Percentiles rank a stretch among this genome's conserved stretches.
Evolutionary conservation across 2,888 invertebrate species (phyloP).

Genomic region (Yponomeuta plumbellus): DNA sequence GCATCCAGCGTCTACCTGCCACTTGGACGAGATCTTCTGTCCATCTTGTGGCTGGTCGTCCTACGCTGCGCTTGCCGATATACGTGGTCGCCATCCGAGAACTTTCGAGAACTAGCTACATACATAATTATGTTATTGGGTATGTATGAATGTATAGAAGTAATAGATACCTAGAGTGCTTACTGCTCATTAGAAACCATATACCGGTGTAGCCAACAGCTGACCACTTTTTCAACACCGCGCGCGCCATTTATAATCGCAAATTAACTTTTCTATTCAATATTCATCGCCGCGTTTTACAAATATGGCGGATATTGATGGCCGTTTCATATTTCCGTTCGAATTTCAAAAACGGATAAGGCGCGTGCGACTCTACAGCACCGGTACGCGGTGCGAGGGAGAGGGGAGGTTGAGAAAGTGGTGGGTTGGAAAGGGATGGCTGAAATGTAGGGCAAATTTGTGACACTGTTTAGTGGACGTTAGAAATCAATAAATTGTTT

Average conservation of each 20-base stretch:
- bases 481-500: slow-evolving; percentile 8
- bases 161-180: not conserved
- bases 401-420: slow-evolving; percentile 15
- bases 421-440: slow-evolving; percentile 7
- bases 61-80: no score
- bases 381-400: slow-evolving; percentile 24
- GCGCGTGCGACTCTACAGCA: slow-evolving; percentile 25
- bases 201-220: not conserved
- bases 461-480: slow-evolving; percentile 20
- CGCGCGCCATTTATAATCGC: slow-evolving; percentile 25
- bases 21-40: no score
- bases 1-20: no score
- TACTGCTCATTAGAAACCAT: slow-evolving; percentile 8
- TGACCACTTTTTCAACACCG: slow-evolving; percentile 22
- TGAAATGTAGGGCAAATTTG: slow-evolving; percentile 16
- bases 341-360: slow-evolving; percentile 33
- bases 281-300: slow-evolving; percentile 18
- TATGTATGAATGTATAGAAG: no score
- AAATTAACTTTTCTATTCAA: slow-evolving; percentile 21
- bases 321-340: slow-evolving; percentile 31
- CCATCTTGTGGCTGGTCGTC: no score
- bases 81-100: no score
- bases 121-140: no score
- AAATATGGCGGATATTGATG: slow-evolving; percentile 26
- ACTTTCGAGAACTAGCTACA: no score